Conservation (phyloP, 2,888 invertebrate genomes). For the Eupeodes luniger region DNA sequence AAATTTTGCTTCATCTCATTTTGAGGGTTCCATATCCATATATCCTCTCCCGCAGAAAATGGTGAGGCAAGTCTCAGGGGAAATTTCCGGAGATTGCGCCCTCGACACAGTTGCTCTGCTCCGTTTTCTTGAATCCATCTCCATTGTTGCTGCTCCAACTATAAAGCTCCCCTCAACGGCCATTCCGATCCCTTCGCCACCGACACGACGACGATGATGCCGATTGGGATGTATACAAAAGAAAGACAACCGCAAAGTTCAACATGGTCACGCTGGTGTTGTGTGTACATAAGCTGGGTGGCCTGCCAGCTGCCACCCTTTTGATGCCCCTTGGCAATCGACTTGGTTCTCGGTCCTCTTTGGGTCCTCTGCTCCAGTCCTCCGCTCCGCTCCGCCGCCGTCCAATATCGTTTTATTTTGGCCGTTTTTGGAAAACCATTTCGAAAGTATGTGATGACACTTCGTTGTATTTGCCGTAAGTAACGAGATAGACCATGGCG, state of each 20-base stretch:
- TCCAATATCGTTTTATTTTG: constrained; percentile 67
- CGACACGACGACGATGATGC: background rate
- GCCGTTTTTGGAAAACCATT: constrained; percentile 75
- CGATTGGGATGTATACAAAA: constrained; percentile 46
- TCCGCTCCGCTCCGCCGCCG: background rate
- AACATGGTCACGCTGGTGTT: constrained; percentile 68
- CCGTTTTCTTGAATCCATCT: constrained; percentile 66
- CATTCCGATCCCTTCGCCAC: background rate
- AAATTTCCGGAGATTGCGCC: constrained; percentile 75
- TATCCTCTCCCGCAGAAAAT: background rate
- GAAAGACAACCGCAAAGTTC: constrained; percentile 68
- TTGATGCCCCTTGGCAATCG: constrained; percentile 17
- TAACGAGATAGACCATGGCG: constrained; percentile 77
- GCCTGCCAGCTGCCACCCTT: constrained; percentile 1
- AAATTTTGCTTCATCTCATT: constrained; percentile 24
- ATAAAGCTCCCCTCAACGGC: constrained; percentile 6
- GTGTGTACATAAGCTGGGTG: constrained; percentile 57
- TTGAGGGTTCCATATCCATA: background rate
- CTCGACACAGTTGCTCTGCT: constrained; percentile 68
- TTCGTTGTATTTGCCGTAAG: constrained; percentile 77
- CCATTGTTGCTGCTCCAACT: constrained; percentile 6
- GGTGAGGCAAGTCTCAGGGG: constrained; percentile 67
- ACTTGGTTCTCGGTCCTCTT: constrained; percentile 34
- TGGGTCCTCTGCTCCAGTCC: background rate
- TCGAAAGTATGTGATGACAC: constrained; percentile 74